Percentiles rank a stretch among this genome's conserved stretches.
Conservation (phyloP, 2,888 invertebrate species). For the Seladonia tumulorum region DNA sequence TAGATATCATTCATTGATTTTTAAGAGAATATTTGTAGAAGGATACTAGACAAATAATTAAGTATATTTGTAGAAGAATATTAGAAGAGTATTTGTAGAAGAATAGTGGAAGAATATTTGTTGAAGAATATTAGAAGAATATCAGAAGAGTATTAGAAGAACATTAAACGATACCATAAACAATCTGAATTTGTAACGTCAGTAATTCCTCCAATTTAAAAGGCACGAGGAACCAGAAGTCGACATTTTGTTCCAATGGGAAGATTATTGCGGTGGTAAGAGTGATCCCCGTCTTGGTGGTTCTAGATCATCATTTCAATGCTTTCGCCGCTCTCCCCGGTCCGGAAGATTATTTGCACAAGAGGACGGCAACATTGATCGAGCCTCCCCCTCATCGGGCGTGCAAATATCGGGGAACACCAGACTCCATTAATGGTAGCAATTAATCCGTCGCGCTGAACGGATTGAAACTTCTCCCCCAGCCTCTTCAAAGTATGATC, state of each 20-base stretch:
- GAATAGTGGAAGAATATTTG: no score
- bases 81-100: no score
- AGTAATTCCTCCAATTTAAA: neutral
- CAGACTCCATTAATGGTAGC: slow-evolving; percentile 11
- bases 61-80: no score
- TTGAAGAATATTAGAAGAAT: no score
- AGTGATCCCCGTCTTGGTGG: neutral
- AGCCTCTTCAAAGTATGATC: neutral
- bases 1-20: no score
- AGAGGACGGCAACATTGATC: slow-evolving; percentile 8
- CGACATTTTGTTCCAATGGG: neutral
- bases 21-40: no score
- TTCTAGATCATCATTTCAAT: neutral
- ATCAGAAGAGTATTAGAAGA: no score
- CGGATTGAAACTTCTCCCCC: neutral
- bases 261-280: neutral
- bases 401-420: slow-evolving; percentile 12
- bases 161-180: no score
- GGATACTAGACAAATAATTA: no score
- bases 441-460: slow-evolving; percentile 24
- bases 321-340: neutral
- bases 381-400: neutral
- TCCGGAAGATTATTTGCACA: neutral
- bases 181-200: neutral
- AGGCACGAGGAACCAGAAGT: neutral